Base-by-base conservation (phyloP, 2,888 invertebrate species). In the Tenthredo mesomela region DNA sequence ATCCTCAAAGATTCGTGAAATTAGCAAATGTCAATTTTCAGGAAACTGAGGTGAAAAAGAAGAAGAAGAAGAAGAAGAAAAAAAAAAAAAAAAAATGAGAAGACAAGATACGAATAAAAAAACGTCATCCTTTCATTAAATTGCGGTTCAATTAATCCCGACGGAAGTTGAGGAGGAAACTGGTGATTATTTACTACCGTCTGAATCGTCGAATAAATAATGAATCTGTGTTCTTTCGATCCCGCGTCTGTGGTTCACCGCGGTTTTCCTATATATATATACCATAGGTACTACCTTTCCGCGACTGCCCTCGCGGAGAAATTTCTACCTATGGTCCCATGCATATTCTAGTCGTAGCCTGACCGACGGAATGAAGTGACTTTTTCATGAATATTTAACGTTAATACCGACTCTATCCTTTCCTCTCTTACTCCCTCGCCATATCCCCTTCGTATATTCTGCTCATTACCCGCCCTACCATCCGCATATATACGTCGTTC, bases 301-400 rank as follows among this genome's bases (percentile, higher is more conserved):
- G 58, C 37, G 80, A 58, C 25, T 50, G 15, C 10, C 25, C 15
- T 25, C 37, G 1, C n/a, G 4, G 54, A 77, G 77, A 54, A 54
- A 54, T 54, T 77, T 77, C 77, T 77, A 77, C 77, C 54, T 77
- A 25, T 77, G 54, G 54, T 77, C 33, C 85, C 87, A 89, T 91
- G 87, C 88, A 89, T 90, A 90, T 89, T 90, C 87, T 87, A 90
- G 86, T 73, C 71, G 86, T 84, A 87, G 37, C 86, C 85, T 86
- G 88, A 86, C 86, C 89, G 87, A 89, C 88, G 85, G 88, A 88
- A 85, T 87, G 85, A 86, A 86, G 87, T 88, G 87, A 87, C 87
- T 88, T 89, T 88, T 88, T 88, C 86, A 89, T 90, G 88, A 88
- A 89, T 89, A 88, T 87, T 90, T 90, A 89, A 90, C 89, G 89